A percentile compares a stretch with the other conserved stretches of the same genome.
These are phyloP conservation scores for Aurelia coerulea DNA, from an alignment of 30 jellyfish, hydroid and myxozoan genomes.

Conservation along the genomic window DNA sequence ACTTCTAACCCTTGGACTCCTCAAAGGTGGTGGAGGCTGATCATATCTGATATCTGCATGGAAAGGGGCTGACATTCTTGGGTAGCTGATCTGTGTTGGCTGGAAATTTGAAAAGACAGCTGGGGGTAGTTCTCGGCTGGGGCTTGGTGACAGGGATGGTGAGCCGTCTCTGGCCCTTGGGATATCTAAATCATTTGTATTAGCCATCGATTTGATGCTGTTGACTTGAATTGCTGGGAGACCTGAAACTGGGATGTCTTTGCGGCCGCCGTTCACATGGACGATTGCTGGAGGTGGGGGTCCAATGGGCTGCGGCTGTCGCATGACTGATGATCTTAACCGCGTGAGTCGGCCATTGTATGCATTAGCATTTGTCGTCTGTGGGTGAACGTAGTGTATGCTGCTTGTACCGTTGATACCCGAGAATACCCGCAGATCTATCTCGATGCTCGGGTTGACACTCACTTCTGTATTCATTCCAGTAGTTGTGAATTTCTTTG, in stretches of 20 bases:
- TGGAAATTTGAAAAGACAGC: slow-evolving; percentile 49
- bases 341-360: slow-evolving; percentile 66
- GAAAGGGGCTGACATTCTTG: slow-evolving; percentile 52
- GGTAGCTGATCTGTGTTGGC: slow-evolving; percentile 55
- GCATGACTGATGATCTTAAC: slow-evolving; percentile 55
- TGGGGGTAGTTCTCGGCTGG: slow-evolving; percentile 59
- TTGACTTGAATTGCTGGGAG: slow-evolving; percentile 70
- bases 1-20: slow-evolving; percentile 62
- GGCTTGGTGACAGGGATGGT: slow-evolving; percentile 74
- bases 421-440: slow-evolving; percentile 86
- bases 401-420: slow-evolving; percentile 78
- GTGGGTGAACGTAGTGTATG: slow-evolving; percentile 76
- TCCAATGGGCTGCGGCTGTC: slow-evolving; percentile 72
- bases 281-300: slow-evolving; percentile 66
- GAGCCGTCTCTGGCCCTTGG: slow-evolving; percentile 66
- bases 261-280: slow-evolving; percentile 68
- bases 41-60: slow-evolving; percentile 76
- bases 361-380: slow-evolving; percentile 41
- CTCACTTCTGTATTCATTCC: slow-evolving; percentile 99
- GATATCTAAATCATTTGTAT: slow-evolving; percentile 36
- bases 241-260: slow-evolving; percentile 61
- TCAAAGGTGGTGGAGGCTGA: slow-evolving; percentile 68
- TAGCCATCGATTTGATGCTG: slow-evolving; percentile 62
- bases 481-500: slow-evolving; percentile 91
- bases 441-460: slow-evolving; percentile 90